Percentiles rank a stretch among this genome's conserved stretches.
phyloP scores from a whole-genome alignment of 2,113 vertebrate genomes.

The Podocnemis expansa region DNA sequence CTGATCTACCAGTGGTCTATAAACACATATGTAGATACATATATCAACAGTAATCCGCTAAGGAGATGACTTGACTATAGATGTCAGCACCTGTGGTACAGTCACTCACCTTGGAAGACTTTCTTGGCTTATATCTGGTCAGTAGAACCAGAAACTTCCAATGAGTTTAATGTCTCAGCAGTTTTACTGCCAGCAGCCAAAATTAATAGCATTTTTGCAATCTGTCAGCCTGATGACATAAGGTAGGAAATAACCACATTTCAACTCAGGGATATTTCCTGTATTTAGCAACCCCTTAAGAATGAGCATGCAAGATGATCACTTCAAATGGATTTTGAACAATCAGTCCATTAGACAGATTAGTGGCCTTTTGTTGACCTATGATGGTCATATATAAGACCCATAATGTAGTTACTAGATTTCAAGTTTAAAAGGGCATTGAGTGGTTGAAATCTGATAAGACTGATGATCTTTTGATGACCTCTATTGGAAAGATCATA shows the following conservation, averaged over 20 bases:
- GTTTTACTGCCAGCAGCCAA: not conserved
- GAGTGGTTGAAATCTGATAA: not conserved
- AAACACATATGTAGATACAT: not conserved
- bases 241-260: not conserved
- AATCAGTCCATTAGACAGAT: not conserved
- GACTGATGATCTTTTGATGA: not conserved
- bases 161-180: not conserved
- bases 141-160: constrained; percentile 2
- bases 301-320: not conserved
- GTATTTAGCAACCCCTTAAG: not conserved
- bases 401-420: not conserved
- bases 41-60: not conserved
- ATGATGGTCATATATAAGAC: not conserved
- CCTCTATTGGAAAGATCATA: not conserved
- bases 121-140: not conserved
- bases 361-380: not conserved
- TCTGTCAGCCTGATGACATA: not conserved
- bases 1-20: not conserved
- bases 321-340: not conserved
- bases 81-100: not conserved
- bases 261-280: not conserved
- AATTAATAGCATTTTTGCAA: not conserved
- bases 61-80: not conserved
- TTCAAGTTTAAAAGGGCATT: not conserved
- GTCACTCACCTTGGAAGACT: not conserved